A percentile compares a stretch with the other conserved stretches of the same genome.
Conservation (phyloP, 2,888 invertebrate species). For the Drosophila mimica region DNA sequence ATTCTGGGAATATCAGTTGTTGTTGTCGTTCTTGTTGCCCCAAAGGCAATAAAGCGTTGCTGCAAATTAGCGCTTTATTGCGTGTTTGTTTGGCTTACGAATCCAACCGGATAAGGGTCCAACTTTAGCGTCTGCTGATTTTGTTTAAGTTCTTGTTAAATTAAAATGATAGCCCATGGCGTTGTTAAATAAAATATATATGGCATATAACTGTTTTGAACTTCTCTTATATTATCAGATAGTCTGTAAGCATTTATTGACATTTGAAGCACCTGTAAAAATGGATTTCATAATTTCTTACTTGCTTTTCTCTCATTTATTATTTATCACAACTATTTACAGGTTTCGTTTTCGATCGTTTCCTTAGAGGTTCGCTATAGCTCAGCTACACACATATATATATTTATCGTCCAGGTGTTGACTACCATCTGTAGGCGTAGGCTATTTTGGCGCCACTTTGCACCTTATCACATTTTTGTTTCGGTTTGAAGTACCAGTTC, state of each 20-base stretch:
- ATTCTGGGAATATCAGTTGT: slow-evolving; percentile 69
- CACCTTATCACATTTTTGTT: slow-evolving; percentile 69
- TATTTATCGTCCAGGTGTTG: slow-evolving; percentile 43
- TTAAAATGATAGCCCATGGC: slow-evolving; percentile 54
- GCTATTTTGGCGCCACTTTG: slow-evolving; percentile 69
- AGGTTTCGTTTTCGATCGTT: slow-evolving; percentile 30
- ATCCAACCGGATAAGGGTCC: slow-evolving; percentile 42
- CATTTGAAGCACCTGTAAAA: slow-evolving; percentile 66
- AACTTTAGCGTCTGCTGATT: slow-evolving; percentile 30
- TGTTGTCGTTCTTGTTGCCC: neutral
- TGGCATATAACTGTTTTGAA: slow-evolving; percentile 24
- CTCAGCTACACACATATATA: slow-evolving; percentile 58
- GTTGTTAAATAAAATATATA: slow-evolving; percentile 19
- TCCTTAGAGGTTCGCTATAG: slow-evolving; percentile 63
- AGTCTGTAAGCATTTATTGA: slow-evolving; percentile 70
- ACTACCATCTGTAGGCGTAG: slow-evolving; percentile 45
- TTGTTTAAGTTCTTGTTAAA: slow-evolving; percentile 69
- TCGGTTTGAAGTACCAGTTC: slow-evolving; percentile 44
- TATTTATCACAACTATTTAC: slow-evolving; percentile 75
- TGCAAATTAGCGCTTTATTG: slow-evolving; percentile 76
- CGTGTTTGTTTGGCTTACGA: slow-evolving; percentile 68
- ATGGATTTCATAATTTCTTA: slow-evolving; percentile 17
- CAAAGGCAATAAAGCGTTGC: slow-evolving; percentile 68
- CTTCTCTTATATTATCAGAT: slow-evolving; percentile 41
- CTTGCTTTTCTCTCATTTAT: slow-evolving; percentile 8